Conservation (phyloP, 2,113 vertebrate genomes). For the Misgurnus mizolepis region DNA sequence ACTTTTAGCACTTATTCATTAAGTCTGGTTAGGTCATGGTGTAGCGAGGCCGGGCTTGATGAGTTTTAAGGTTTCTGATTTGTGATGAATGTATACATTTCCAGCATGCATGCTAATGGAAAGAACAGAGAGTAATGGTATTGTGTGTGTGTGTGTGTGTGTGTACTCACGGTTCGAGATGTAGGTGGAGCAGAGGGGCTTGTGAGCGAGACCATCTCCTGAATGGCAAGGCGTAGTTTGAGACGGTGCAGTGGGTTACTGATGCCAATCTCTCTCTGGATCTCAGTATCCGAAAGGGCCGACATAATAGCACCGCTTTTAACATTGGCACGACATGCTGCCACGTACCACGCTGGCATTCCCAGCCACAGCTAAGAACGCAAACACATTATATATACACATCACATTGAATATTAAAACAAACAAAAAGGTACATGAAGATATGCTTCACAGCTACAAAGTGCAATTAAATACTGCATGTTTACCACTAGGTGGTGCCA, state of each 20-base stretch:
- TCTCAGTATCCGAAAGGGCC: constrained; percentile 95
- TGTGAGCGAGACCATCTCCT: constrained; percentile 98
- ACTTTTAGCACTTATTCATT: no score
- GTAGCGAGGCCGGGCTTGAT: no score
- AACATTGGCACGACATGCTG: constrained; percentile 95
- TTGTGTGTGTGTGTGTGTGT: constrained; percentile 3
- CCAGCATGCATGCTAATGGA: constrained; percentile 2
- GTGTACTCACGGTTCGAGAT: constrained; percentile 92
- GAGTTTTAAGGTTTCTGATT: not conserved
- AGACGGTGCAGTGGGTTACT: constrained; percentile 96
- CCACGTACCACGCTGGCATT: constrained; percentile 99
- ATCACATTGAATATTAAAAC: no score
- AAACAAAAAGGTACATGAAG: not conserved
- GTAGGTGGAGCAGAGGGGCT: constrained; percentile 97
- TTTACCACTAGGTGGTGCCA: not conserved
- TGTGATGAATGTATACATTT: not conserved
- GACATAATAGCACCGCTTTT: constrained; percentile 99
- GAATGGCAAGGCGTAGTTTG: constrained; percentile 95
- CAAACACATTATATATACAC: constrained; percentile 11
- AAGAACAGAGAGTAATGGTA: not conserved
- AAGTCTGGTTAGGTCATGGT: no score
- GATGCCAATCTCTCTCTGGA: constrained; percentile 98
- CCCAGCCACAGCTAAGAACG: constrained; percentile 89
- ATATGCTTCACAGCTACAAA: not conserved
- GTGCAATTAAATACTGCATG: not conserved